Conservation (phyloP, 1,140 invertebrate genomes). For the Plutomurus gul region DNA sequence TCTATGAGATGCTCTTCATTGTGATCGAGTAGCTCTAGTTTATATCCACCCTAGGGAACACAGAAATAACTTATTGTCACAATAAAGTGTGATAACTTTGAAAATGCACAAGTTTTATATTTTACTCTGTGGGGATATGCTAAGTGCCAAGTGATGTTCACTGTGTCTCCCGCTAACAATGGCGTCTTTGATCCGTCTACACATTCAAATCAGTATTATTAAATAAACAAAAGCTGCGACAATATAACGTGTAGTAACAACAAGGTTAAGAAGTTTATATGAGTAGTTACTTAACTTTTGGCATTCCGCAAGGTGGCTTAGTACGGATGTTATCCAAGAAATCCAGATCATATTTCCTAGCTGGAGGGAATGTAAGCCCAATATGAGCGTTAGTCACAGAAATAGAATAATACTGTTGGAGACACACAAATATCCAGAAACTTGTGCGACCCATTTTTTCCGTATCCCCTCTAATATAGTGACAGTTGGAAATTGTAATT, state of each 20-base stretch:
- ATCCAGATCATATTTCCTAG: conserved; percentile 85
- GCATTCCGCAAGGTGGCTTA: conserved; percentile 76
- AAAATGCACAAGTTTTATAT: conserved; percentile 52
- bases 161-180: conserved; percentile 74
- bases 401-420: too few relatives aligned
- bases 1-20: conserved; percentile 79
- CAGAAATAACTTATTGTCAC: neutral
- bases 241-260: neutral
- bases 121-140: conserved; percentile 89
- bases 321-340: conserved; percentile 91
- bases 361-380: conserved; percentile 81
- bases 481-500: too few relatives aligned
- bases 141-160: conserved; percentile 91
- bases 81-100: neutral
- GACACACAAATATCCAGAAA: too few relatives aligned
- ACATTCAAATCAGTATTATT: neutral
- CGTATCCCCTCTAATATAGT: too few relatives aligned
- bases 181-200: conserved; percentile 77
- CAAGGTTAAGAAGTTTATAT: neutral
- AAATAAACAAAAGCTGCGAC: too few relatives aligned
- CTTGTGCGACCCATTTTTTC: too few relatives aligned
- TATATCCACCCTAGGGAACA: conserved; percentile 79
- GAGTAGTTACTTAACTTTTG: conserved; percentile 32
- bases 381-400: conserved; percentile 65
- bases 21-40: conserved; percentile 77